phyloP scores from a whole-genome alignment of 2,113 vertebrate species.

The Corapipo altera region DNA sequence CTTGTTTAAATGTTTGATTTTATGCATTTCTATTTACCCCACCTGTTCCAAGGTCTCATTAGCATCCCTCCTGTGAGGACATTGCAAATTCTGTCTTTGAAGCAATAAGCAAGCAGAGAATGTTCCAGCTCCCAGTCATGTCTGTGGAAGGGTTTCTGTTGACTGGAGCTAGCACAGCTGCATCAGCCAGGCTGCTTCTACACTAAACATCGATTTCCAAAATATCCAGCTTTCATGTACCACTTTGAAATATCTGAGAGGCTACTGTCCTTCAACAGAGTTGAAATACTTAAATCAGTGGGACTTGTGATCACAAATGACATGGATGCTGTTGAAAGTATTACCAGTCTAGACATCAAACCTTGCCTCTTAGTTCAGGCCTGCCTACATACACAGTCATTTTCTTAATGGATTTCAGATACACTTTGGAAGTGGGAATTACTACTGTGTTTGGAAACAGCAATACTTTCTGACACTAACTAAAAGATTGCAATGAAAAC shows the following conservation, averaged over 20 bases:
- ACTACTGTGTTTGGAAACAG: not conserved
- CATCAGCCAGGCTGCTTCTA: not conserved
- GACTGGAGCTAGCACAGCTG: not conserved
- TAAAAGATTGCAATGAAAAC: not conserved
- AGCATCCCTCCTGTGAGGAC: not conserved
- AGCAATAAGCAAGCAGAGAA: not conserved
- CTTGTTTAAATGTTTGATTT: not conserved
- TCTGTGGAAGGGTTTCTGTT: not conserved
- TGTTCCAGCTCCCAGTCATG: not conserved
- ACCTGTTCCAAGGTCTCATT: not conserved
- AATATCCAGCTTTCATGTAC: rapidly evolving
- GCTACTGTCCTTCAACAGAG: not conserved
- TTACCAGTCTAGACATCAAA: not conserved
- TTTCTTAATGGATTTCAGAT: not conserved
- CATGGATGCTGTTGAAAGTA: not conserved
- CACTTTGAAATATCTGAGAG: not conserved
- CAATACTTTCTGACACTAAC: not conserved
- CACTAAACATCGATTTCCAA: not conserved
- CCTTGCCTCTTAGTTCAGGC: not conserved
- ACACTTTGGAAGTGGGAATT: not conserved
- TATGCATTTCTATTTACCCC: not conserved
- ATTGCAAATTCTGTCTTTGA: not conserved
- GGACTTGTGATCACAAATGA: not conserved
- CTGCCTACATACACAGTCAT: not conserved
- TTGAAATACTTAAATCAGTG: not conserved